Evolutionary conservation across 92 coral and sea anemone genomes (phyloP).

Genomic region (Epizoanthus scotinus): DNA sequence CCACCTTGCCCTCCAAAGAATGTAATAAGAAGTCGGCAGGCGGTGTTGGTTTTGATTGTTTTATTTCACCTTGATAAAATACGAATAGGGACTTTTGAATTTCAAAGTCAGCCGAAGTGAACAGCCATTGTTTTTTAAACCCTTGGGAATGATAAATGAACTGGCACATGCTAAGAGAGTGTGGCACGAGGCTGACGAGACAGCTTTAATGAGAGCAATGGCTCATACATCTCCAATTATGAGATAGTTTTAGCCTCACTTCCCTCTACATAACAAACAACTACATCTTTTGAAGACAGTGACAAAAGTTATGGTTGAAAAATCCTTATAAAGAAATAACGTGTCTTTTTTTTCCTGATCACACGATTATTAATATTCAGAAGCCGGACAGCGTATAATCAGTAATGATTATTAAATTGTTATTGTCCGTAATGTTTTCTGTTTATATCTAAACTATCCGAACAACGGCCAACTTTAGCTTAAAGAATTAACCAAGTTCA

Average conservation of each 20-base stretch:
- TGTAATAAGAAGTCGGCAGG: not conserved
- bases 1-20: conserved; percentile 11
- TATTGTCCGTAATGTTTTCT: too few species aligned
- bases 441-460: too few species aligned
- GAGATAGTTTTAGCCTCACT: not conserved
- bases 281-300: not conserved
- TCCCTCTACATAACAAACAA: not conserved
- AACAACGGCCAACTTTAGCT: too few species aligned
- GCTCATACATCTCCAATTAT: not conserved
- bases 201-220: conserved; percentile 18
- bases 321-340: not conserved
- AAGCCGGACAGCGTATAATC: not conserved
- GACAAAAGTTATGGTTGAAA: not conserved
- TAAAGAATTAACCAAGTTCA: too few species aligned
- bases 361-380: conserved; percentile 1
- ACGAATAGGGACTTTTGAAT: not conserved
- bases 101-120: not conserved
- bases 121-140: not conserved
- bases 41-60: not conserved
- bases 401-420: not conserved
- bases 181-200: conserved; percentile 2
- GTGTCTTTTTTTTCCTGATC: not conserved
- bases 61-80: not conserved
- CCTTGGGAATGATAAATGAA: conserved; percentile 8
- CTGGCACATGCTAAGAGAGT: not conserved